phyloP scores from a whole-genome alignment of 2,113 vertebrate genomes.

The Salvelinus fontinalis region DNA sequence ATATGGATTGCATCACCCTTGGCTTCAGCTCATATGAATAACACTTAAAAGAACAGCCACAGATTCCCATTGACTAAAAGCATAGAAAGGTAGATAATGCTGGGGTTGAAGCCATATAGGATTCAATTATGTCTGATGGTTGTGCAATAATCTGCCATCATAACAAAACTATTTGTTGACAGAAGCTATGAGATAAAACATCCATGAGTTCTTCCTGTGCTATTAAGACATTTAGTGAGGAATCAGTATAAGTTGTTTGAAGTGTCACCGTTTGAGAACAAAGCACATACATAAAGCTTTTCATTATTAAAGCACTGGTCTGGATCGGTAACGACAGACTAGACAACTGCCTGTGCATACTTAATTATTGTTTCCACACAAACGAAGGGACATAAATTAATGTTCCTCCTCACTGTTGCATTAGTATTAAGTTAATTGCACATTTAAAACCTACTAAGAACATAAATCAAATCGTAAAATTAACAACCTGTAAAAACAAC shows the following conservation, averaged over 20 bases:
- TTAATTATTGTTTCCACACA: not conserved
- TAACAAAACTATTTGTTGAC: not conserved
- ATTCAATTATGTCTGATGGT: not conserved
- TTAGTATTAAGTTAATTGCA: constrained; percentile 8
- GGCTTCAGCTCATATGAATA: not conserved
- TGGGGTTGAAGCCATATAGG: not conserved
- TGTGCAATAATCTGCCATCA: too few species aligned
- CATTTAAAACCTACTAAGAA: not conserved
- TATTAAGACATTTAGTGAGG: not conserved
- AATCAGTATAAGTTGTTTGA: constrained; percentile 20
- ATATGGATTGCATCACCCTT: constrained; percentile 18
- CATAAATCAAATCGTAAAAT: constrained; percentile 19
- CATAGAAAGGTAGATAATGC: not conserved
- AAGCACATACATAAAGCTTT: not conserved
- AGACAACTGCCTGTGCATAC: not conserved
- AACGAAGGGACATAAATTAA: not conserved
- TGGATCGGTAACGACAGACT: not conserved
- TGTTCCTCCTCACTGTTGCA: not conserved
- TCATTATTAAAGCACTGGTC: not conserved
- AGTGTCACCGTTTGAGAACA: not conserved
- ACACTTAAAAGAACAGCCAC: constrained; percentile 2
- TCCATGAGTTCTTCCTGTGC: not conserved
- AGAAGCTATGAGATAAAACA: not conserved
- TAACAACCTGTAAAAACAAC: constrained; percentile 34
- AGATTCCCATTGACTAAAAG: not conserved